phyloP scores from a whole-genome alignment of 2,797 vertebrate genomes.

The Champsocephalus gunnari region DNA sequence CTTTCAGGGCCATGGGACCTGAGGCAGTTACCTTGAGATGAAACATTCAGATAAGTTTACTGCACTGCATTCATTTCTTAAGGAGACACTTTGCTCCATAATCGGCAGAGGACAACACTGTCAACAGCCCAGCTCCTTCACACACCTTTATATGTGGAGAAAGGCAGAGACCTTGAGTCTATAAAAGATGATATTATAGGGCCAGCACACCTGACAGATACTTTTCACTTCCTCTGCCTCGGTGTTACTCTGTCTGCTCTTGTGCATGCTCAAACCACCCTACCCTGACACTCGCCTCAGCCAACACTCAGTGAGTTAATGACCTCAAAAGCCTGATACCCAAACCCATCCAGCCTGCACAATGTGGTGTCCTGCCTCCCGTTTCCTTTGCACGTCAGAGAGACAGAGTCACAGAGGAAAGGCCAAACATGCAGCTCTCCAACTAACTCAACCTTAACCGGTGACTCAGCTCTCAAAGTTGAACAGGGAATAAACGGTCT shows the following conservation, averaged over 20 bases:
- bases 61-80: constrained; percentile 6
- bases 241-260: constrained; percentile 45
- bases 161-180: constrained; percentile 69
- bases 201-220: constrained; percentile 69
- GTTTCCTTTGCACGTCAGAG: constrained; percentile 52
- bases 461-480: constrained; percentile 73
- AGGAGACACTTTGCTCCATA: constrained; percentile 26
- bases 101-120: constrained; percentile 42
- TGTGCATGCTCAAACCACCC: constrained; percentile 43
- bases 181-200: constrained; percentile 66
- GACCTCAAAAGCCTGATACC: constrained; percentile 70
- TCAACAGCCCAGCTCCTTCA: constrained; percentile 53
- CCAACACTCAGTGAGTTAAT: constrained; percentile 72
- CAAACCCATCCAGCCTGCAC: constrained; percentile 55
- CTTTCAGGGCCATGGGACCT: not conserved
- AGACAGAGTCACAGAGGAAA: constrained; percentile 65
- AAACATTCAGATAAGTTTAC: not conserved
- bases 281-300: constrained; percentile 55
- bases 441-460: constrained; percentile 52
- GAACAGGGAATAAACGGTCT: constrained; percentile 67
- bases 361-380: constrained; percentile 44
- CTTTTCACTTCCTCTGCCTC: constrained; percentile 64
- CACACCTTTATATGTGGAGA: constrained; percentile 48
- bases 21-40: not conserved
- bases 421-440: constrained; percentile 75